phyloP scores from a whole-genome alignment of 2,113 vertebrate genomes.

The Mionectes macconnelli region DNA sequence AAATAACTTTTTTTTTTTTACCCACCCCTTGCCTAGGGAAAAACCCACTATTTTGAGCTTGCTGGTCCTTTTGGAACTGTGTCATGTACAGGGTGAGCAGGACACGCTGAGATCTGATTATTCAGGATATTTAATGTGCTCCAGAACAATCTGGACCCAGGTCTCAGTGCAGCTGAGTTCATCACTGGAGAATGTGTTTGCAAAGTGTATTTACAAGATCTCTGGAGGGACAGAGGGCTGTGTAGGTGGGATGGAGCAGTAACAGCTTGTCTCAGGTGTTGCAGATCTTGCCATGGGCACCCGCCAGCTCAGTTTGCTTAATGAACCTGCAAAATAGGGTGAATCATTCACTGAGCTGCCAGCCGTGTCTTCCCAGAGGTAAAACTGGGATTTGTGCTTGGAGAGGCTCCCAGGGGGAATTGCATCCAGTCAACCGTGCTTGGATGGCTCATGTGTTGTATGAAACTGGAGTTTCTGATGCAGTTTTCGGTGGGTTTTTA shows the following conservation, averaged over 20 bases:
- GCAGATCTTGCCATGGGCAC: neutral
- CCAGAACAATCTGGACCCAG: rapidly evolving
- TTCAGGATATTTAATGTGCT: neutral
- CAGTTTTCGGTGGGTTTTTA: neutral
- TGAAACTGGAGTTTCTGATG: neutral
- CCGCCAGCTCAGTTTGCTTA: neutral
- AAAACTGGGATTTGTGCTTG: neutral
- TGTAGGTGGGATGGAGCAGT: slow-evolving; percentile 22
- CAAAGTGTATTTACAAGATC: neutral
- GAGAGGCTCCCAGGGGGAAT: neutral
- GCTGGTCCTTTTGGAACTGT: neutral
- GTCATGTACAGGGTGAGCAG: rapidly evolving
- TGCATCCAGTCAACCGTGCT: neutral
- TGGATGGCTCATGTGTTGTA: rapidly evolving
- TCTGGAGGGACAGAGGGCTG: neutral
- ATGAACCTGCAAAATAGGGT: neutral
- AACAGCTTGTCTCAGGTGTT: neutral
- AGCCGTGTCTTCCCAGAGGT: neutral
- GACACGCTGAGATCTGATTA: rapidly evolving
- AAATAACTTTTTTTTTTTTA: neutral
- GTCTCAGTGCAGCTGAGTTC: neutral
- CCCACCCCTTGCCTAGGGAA: no score
- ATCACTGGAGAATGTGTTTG: neutral
- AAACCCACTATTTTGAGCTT: neutral
- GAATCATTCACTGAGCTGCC: slow-evolving; percentile 3